Evolutionary conservation across 2,888 invertebrate genomes (phyloP), one percentile per base, ranked within the genome.

Genomic region (Baronia brevicornis): DNA sequence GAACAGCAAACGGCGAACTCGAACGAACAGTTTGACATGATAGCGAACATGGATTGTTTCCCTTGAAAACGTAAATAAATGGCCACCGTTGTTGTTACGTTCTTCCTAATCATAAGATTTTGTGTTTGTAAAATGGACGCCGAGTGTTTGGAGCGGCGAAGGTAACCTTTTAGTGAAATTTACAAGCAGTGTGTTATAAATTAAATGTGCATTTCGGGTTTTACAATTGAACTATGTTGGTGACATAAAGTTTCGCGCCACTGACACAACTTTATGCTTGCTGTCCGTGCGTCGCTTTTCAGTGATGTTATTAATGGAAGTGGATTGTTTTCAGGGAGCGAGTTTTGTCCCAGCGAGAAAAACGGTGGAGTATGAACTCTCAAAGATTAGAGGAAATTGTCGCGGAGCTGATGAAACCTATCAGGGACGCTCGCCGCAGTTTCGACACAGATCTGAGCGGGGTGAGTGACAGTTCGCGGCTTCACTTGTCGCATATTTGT

Each of bases 11-110:
- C 58, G 41, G 29, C 60, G 56, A 63, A 44, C 46, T 29, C 45
- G 44, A 48, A 32, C 54, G 44, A 46, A 50, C n/a, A n/a, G n/a
- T n/a, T n/a, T n/a, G 38, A 41, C 54, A 50, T 69, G 72, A 73
- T 66, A 69, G 60, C 69, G 58, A 69, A 59, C 58, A 51, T 42
- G 58, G 56, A 73, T 71, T 71, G 66, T 75, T 65, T 73, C 71
- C 58, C 48, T 48, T 48, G 38, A 75, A 82, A 82, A 78, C 74
- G 58, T 73, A 77, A 82, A 80, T 84, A 84, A 82, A 84, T 84
- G 84, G 84, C 71, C 80, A 82, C 80, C 75, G 68, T 80, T 74
- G 56, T 62, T 67, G 55, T 75, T 79, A 79, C 77, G 77, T 74
- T 72, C 63, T 68, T 77, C 66, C 63, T 77, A 65, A 60, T 71